Evolutionary conservation across 2,113 vertebrate species (phyloP).

Genomic region (Globicephala melas): DNA sequence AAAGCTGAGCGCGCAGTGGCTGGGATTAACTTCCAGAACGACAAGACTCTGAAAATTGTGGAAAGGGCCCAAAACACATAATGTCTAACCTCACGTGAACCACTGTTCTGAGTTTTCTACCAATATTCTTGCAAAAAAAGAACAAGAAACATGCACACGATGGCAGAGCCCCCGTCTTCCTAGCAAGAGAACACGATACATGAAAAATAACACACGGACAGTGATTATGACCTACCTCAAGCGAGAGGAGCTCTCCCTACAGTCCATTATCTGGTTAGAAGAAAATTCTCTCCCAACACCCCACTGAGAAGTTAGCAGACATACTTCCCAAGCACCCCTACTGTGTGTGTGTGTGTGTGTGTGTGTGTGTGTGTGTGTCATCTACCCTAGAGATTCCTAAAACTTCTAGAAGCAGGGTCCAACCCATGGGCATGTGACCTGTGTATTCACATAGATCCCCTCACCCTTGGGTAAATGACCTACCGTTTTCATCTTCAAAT

Average conservation of each 20-base stretch:
- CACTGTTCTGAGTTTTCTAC: not conserved
- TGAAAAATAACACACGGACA: not conserved
- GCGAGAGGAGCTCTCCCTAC: not conserved
- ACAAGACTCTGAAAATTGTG: not conserved
- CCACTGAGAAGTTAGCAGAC: not conserved
- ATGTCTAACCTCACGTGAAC: not conserved
- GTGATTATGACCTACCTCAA: rapidly evolving
- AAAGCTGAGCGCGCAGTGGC: rapidly evolving
- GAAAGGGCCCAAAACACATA: not conserved
- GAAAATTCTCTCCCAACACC: rapidly evolving
- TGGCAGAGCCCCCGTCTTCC: not conserved
- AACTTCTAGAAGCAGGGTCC: not conserved
- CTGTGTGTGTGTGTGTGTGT: not conserved
- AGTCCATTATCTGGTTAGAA: rapidly evolving
- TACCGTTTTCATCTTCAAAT: not conserved
- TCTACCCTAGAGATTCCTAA: not conserved
- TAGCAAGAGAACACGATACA: not conserved
- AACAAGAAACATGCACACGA: not conserved
- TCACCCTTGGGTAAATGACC: rapidly evolving
- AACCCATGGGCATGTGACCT: rapidly evolving
- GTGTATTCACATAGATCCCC: not conserved
- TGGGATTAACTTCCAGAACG: not conserved
- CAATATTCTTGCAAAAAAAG: not conserved
- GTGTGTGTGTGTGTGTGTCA: too few relatives aligned
- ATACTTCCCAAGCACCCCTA: not conserved